phyloP scores from a whole-genome alignment of 2,888 invertebrate genomes.

The Buathra laborator region DNA sequence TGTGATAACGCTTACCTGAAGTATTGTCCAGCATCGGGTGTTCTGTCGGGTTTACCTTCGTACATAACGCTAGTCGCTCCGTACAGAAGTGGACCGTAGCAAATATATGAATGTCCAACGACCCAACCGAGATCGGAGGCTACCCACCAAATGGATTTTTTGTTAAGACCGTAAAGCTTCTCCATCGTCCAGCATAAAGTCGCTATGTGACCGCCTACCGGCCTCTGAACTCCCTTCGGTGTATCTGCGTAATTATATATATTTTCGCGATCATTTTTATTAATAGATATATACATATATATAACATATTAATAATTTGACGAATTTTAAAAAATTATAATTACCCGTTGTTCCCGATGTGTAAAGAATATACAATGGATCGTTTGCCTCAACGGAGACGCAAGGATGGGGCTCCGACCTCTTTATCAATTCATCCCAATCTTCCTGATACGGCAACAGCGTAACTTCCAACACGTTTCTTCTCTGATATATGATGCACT shows the following conservation, averaged over 20 bases:
- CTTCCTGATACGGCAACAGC: constrained; percentile 89
- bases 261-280: neutral
- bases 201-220: constrained; percentile 95
- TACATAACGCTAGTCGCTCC: constrained; percentile 94
- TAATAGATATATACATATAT: neutral
- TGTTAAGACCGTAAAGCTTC: constrained; percentile 91
- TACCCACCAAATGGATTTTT: constrained; percentile 95
- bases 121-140: constrained; percentile 97
- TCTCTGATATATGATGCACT: constrained; percentile 94
- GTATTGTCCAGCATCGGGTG: constrained; percentile 96
- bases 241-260: constrained; percentile 83
- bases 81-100: constrained; percentile 94
- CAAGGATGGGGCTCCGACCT: constrained; percentile 91
- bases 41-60: constrained; percentile 97
- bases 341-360: constrained; percentile 95
- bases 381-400: constrained; percentile 94
- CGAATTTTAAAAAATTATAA: constrained; percentile 27
- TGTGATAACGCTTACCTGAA: constrained; percentile 88
- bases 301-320: no score
- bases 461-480: constrained; percentile 89
- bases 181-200: constrained; percentile 94
- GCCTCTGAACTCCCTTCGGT: constrained; percentile 94
- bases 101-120: constrained; percentile 97
- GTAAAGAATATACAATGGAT: constrained; percentile 96
- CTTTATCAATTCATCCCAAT: constrained; percentile 91